Conservation (phyloP, 2,888 invertebrate species). For the Agriopis marginaria region DNA sequence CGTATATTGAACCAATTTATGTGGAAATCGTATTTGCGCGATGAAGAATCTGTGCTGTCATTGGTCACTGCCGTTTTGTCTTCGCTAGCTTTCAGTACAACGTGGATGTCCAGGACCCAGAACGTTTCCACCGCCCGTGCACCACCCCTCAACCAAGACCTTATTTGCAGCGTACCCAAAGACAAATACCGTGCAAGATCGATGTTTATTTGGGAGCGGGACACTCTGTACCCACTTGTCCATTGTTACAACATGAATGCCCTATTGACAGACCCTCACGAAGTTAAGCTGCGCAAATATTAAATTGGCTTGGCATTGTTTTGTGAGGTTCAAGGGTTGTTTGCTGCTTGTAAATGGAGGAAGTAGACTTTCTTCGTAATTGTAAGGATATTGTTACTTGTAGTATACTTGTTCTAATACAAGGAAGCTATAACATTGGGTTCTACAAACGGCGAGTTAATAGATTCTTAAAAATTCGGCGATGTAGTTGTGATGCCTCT, state of each 20-base stretch:
- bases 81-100: too few species aligned
- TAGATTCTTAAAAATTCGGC: too few species aligned
- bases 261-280: conserved; percentile 64
- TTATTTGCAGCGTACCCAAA: conserved; percentile 63
- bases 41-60: too few species aligned
- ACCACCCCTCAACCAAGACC: conserved; percentile 45
- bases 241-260: conserved; percentile 64
- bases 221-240: conserved; percentile 59
- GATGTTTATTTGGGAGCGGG: conserved; percentile 75
- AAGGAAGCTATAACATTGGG: too few species aligned
- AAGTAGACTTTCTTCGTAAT: conserved; percentile 35
- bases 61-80: too few species aligned
- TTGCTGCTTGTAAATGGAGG: conserved; percentile 36
- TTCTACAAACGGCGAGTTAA: too few species aligned
- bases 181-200: conserved; percentile 72
- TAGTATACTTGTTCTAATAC: conserved; percentile 11
- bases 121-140: conserved; percentile 37
- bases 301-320: conserved; percentile 66
- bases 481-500: too few species aligned
- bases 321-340: conserved; percentile 41
- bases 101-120: too few species aligned
- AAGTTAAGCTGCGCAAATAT: conserved; percentile 71
- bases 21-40: too few species aligned
- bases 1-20: too few species aligned
- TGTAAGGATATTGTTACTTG: conserved; percentile 13